Base-by-base conservation (phyloP, 2,113 vertebrate species). In the Tachycineta bicolor region DNA sequence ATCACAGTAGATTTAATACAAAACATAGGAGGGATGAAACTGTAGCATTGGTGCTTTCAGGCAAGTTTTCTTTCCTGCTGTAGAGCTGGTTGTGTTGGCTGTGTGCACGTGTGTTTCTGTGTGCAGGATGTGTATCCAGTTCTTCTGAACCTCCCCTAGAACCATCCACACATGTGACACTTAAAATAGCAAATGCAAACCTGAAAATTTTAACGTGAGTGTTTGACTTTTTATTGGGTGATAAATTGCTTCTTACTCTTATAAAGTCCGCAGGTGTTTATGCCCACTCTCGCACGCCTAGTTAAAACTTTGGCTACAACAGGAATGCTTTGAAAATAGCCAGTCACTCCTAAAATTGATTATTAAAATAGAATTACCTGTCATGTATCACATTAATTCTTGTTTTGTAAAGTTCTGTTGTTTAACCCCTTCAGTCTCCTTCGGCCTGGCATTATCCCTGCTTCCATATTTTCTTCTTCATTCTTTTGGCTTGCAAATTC, bases 251-350 rank as follows among this genome's bases (percentile, higher is more conserved):
- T 96, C 96, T 95, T 96, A 34, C 86, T 80, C 94, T 92, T 96
- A 97, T 97, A 97, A 97, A 97, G 96, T 93, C 94, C 49, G 6
- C 96, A 97, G 97, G 90, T 97, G 96, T 95, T 95, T 92, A 95
- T 93, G 96, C 94, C 93, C 91, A 94, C 88, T 94, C 96, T 88
- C 70, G 21, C 89, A 96, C 1, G 81, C 90, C 90, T 94, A 91
- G 90, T 96, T 94, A 95, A 97, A 96, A 93, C 84, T 76, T 55
- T 80, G 93, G 92, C 94, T 92, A 85, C 85, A 79, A 92, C 46
- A 94, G 81, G 96, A 97, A 96, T 92, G 84, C 89, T 94, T 95
- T 94, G 94, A 95, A 94, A 95, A 91, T 93, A 93, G 80, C 93
- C 92, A 95, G 64, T 85, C 67, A 65, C 78, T 94, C 87, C 88